Conservation (phyloP, 1,140 invertebrate species). For the Tribolium madens region DNA sequence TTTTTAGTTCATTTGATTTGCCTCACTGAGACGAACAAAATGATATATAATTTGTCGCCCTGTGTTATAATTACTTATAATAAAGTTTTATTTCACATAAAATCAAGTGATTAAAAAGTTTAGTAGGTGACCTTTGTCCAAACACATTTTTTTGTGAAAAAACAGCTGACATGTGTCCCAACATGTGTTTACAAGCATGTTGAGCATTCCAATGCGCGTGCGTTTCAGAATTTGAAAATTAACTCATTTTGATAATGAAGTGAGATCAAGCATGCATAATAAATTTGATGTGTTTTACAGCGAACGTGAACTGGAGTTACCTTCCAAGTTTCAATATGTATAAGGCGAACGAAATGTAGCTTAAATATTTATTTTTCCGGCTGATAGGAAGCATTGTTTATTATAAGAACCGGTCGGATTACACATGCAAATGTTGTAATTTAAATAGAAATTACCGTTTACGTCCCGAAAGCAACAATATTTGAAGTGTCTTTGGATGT, state of each 20-base stretch:
- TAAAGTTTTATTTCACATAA: too few relatives aligned
- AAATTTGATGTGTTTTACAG: not conserved
- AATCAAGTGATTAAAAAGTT: too few relatives aligned
- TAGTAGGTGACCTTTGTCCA: too few relatives aligned
- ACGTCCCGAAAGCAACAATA: constrained; percentile 7
- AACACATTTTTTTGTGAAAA: too few relatives aligned
- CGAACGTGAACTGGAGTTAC: not conserved
- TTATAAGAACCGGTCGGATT: constrained; percentile 34
- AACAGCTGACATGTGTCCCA: too few relatives aligned
- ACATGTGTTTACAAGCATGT: not conserved
- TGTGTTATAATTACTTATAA: too few relatives aligned
- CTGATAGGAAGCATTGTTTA: constrained; percentile 33
- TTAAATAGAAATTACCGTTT: constrained; percentile 32
- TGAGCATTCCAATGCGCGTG: not conserved
- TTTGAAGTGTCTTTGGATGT: constrained; percentile 33
- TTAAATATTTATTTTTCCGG: constrained; percentile 27
- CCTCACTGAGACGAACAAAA: too few relatives aligned
- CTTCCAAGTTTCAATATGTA: constrained; percentile 16
- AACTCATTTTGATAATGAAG: not conserved
- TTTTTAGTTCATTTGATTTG: too few relatives aligned
- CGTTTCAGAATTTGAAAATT: not conserved
- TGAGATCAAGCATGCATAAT: not conserved
- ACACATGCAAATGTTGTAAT: constrained; percentile 34
- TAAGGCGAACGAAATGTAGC: constrained; percentile 13
- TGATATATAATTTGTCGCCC: too few relatives aligned